These are phyloP conservation scores for Brachionus rotundiformis DNA, from an alignment of 1,140 invertebrate species.

Conservation along the genomic window DNA sequence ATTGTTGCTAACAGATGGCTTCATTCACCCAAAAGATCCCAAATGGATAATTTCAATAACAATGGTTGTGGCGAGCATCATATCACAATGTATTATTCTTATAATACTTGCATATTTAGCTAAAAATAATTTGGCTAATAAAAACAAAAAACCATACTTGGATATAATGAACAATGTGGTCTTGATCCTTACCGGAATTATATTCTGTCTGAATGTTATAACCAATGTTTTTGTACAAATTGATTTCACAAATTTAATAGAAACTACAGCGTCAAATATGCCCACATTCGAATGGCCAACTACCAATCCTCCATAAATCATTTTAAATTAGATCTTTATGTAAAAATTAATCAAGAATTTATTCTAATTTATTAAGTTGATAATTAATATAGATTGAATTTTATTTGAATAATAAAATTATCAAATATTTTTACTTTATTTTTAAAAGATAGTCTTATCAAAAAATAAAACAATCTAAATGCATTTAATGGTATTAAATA, in stretches of 20 bases:
- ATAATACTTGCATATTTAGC: constrained; percentile 31
- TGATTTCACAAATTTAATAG: constrained; percentile 11
- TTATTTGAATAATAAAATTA: no score
- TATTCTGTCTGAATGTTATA: constrained; percentile 44
- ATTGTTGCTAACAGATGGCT: constrained; percentile 53
- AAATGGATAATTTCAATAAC: constrained; percentile 49
- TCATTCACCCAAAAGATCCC: constrained; percentile 18
- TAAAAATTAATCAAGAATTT: no score
- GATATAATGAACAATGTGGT: constrained; percentile 46
- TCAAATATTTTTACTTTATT: no score
- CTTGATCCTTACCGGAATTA: constrained; percentile 29
- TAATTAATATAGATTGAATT: no score
- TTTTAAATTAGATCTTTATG: background rate
- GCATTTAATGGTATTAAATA: no score
- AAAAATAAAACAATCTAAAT: no score
- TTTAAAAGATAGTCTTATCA: no score
- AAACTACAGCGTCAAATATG: background rate
- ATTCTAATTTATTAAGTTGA: background rate
- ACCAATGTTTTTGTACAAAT: constrained; percentile 49
- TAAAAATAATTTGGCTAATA: constrained; percentile 41
- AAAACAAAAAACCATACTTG: constrained; percentile 14
- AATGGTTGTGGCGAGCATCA: constrained; percentile 8
- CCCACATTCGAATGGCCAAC: constrained; percentile 19
- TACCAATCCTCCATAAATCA: background rate
- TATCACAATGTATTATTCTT: background rate